phyloP scores from a whole-genome alignment of 2,888 invertebrate genomes.

The Rambutsinella grinnellia region DNA sequence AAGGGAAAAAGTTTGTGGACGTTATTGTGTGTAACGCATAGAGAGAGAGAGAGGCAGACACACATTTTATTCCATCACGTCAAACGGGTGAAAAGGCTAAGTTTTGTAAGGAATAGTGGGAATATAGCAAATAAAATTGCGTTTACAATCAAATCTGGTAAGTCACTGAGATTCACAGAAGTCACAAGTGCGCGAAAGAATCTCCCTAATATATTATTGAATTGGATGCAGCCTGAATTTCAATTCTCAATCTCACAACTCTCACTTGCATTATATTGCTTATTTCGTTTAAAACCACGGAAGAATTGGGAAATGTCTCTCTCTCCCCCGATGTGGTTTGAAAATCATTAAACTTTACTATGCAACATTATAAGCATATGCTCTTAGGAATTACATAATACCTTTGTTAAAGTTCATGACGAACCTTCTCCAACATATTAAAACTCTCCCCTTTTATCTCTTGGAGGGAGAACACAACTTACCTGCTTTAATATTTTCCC shows the following conservation, averaged over 20 bases:
- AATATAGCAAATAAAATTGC: conserved; percentile 48
- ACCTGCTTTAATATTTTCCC: neutral
- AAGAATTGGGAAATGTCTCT: no score
- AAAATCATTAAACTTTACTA: no score
- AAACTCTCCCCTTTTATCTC: no score
- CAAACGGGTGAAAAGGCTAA: conserved; percentile 35
- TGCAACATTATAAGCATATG: no score
- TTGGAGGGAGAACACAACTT: no score
- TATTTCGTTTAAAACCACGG: no score
- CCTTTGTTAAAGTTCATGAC: no score
- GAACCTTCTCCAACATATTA: no score
- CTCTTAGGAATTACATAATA: no score
- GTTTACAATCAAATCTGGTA: conserved; percentile 55
- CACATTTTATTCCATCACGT: conserved; percentile 49
- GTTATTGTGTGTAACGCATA: no score
- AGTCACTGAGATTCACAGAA: conserved; percentile 23
- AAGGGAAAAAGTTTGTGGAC: neutral
- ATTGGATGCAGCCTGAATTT: conserved; percentile 56
- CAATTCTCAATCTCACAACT: conserved; percentile 41
- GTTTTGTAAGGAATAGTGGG: conserved; percentile 6
- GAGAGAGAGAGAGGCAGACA: conserved; percentile 20
- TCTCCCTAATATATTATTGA: conserved; percentile 59
- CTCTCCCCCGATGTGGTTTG: no score
- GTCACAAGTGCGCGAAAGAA: conserved; percentile 41
- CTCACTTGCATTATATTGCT: no score